Conservation (phyloP, 1,140 invertebrate species). For the Phymorhynchus buccinoides region DNA sequence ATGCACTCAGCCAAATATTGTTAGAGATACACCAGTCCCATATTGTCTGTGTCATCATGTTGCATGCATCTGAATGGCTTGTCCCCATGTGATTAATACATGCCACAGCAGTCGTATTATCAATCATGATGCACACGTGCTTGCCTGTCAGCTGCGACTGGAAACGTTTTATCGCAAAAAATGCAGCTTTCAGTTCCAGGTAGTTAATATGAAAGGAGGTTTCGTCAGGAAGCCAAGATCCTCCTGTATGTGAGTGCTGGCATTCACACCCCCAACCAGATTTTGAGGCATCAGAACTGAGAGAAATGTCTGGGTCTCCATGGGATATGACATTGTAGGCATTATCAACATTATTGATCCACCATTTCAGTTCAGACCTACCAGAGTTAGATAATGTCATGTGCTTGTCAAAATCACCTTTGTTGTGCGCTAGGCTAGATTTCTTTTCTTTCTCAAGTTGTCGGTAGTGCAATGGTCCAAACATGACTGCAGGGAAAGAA, state of each 20-base stretch:
- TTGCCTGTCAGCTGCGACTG: not conserved
- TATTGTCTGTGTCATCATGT: slow-evolving; percentile 44
- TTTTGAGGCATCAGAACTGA: not conserved
- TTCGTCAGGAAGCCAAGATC: slow-evolving; percentile 10
- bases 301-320: not conserved
- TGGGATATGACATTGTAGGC: not conserved
- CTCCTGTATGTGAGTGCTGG: not conserved
- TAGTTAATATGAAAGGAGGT: slow-evolving; percentile 4
- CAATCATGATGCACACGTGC: not conserved
- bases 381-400: not conserved
- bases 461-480: slow-evolving; percentile 14
- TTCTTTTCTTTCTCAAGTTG: slow-evolving; percentile 18
- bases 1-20: slow-evolving; percentile 43
- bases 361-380: slow-evolving; percentile 7
- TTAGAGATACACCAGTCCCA: slow-evolving; percentile 47
- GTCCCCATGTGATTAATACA: slow-evolving; percentile 25
- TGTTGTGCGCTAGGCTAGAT: not conserved
- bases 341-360: not conserved
- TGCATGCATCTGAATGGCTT: slow-evolving; percentile 29
- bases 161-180: slow-evolving; percentile 13
- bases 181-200: not conserved
- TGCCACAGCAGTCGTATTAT: slow-evolving; percentile 18
- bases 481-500: slow-evolving; percentile 11
- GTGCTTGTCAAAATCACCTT: slow-evolving; percentile 5
- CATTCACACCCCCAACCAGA: not conserved